Evolutionary conservation across 2,797 vertebrate species (phyloP).

Genomic region (Falco novaeseelandiae): DNA sequence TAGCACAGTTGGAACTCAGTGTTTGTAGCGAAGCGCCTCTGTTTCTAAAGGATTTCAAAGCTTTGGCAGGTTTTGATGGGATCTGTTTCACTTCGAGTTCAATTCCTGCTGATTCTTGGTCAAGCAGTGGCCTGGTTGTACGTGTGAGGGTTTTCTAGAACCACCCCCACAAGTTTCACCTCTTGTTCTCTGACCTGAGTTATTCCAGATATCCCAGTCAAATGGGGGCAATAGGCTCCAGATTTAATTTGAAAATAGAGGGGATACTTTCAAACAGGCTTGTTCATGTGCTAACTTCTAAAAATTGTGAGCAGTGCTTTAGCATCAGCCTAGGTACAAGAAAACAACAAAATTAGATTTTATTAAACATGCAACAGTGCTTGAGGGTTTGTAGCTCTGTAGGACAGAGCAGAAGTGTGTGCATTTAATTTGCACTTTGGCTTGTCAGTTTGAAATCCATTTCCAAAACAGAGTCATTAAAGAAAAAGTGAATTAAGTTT

Average conservation of each 20-base stretch:
- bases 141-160: not conserved
- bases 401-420: not conserved
- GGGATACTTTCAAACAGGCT: accelerated
- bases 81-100: not conserved
- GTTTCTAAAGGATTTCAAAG: not conserved
- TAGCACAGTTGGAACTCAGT: accelerated
- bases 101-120: not conserved
- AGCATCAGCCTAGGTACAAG: not conserved
- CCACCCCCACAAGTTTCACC: not conserved
- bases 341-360: not conserved
- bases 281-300: accelerated
- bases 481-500: not conserved
- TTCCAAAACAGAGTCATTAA: not conserved
- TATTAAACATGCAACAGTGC: not conserved
- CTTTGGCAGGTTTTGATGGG: not conserved
- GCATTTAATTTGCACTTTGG: not conserved
- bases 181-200: not conserved
- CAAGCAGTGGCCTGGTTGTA: not conserved
- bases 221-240: not conserved
- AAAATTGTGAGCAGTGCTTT: not conserved
- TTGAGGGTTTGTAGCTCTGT: not conserved
- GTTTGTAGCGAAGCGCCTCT: not conserved
- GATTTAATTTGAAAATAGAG: not conserved
- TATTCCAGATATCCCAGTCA: not conserved
- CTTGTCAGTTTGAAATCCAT: not conserved